Conservation (phyloP, 2,113 vertebrate species). For the Forbesichthys agassizii region DNA sequence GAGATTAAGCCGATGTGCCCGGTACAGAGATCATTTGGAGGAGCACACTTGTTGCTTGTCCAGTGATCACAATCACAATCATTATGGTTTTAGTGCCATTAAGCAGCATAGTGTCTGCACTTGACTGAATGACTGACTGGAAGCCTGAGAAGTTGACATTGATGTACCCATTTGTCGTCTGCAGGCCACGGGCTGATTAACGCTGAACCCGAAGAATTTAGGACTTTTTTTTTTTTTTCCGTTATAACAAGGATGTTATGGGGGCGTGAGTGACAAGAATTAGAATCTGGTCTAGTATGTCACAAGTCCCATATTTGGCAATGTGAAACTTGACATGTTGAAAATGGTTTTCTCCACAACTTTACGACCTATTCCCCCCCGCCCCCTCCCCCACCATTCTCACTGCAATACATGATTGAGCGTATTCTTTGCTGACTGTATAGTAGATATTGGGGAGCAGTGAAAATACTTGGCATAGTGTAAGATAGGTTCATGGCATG, state of each 20-base stretch:
- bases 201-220: background rate
- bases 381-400: no score
- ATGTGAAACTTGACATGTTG: background rate
- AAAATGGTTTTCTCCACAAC: no score
- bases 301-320: background rate
- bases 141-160: constrained; percentile 38
- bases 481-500: no score
- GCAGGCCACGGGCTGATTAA: constrained; percentile 14
- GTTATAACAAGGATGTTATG: background rate
- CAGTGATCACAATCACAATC: constrained; percentile 42
- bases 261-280: background rate
- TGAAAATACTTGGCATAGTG: no score
- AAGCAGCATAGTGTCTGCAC: background rate
- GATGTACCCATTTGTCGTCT: constrained; percentile 21
- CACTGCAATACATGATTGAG: no score
- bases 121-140: background rate
- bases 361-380: no score
- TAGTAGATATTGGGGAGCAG: no score
- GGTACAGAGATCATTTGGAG: constrained; percentile 5
- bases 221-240: constrained; percentile 18
- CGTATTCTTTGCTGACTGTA: no score
- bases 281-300: background rate
- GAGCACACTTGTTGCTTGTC: constrained; percentile 39
- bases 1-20: constrained; percentile 4
- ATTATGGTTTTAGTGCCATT: constrained; percentile 39